Conservation (phyloP, 2,113 vertebrate species). For the Collichthys lucidus region DNA sequence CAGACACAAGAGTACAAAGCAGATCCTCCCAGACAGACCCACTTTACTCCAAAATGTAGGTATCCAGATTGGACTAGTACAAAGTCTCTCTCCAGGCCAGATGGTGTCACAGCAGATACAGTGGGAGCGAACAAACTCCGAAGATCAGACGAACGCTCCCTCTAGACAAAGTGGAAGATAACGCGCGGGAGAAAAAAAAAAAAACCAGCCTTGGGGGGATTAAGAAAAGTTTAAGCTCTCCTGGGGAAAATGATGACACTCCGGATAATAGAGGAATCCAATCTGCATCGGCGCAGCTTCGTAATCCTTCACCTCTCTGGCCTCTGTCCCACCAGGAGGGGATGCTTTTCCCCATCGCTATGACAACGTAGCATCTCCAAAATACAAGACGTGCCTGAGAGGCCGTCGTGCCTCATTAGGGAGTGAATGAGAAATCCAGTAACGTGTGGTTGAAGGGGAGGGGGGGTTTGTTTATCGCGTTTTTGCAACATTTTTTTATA, state of each 20-base stretch:
- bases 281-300: constrained; percentile 58
- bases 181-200: neutral
- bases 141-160: constrained; percentile 39
- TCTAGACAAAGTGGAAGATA: constrained; percentile 28
- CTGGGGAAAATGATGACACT: constrained; percentile 47
- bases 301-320: constrained; percentile 53
- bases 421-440: constrained; percentile 26
- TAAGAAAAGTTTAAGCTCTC: constrained; percentile 28
- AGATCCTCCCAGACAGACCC: constrained; percentile 4
- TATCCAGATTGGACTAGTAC: constrained; percentile 15
- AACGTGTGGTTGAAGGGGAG: too few species aligned
- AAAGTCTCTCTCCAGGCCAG: constrained; percentile 43
- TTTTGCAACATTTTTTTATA: neutral
- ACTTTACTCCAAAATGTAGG: neutral
- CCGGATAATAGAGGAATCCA: constrained; percentile 54
- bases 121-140: neutral
- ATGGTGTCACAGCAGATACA: constrained; percentile 25
- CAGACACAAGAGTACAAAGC: neutral
- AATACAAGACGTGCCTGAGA: constrained; percentile 40
- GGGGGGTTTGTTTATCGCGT: neutral
- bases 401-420: constrained; percentile 11
- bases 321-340: constrained; percentile 4
- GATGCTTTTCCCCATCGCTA: constrained; percentile 28
- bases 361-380: constrained; percentile 39
- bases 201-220: constrained; percentile 50